These are phyloP conservation scores for Listronotus bonariensis DNA, from an alignment of 1,140 invertebrate genomes.

Conservation along the genomic window DNA sequence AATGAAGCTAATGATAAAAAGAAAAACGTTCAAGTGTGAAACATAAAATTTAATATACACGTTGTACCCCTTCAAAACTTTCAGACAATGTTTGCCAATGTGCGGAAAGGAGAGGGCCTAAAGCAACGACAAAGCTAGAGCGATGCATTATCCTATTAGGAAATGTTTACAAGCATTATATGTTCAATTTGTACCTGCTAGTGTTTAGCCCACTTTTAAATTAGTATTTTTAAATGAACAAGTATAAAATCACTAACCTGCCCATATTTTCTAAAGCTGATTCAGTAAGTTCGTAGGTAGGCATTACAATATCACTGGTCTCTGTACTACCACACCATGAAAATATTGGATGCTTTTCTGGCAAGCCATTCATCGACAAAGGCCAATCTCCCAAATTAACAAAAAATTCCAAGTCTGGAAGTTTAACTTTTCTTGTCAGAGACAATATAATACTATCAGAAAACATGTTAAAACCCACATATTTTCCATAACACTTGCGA, in stretches of 20 bases:
- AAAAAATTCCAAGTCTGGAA: constrained; percentile 91
- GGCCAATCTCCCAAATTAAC: constrained; percentile 97
- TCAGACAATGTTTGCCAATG: too few species aligned
- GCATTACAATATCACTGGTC: constrained; percentile 88
- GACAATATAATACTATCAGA: constrained; percentile 87
- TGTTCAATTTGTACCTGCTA: too few species aligned
- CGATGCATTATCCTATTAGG: too few species aligned
- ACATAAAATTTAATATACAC: too few species aligned
- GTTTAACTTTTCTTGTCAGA: constrained; percentile 75
- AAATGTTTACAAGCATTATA: too few species aligned
- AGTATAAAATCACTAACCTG: constrained; percentile 61
- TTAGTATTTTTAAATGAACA: too few species aligned
- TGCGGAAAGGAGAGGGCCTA: too few species aligned
- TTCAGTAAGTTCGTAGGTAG: constrained; percentile 94
- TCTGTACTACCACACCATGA: constrained; percentile 94
- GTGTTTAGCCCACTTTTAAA: too few species aligned
- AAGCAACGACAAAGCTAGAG: too few species aligned
- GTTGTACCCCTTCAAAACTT: too few species aligned
- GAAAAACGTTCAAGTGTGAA: too few species aligned
- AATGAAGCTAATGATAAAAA: too few species aligned
- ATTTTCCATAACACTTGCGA: constrained; percentile 88
- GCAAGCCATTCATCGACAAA: constrained; percentile 62
- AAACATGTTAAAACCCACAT: constrained; percentile 97
- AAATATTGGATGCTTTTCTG: constrained; percentile 79
- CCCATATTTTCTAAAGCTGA: constrained; percentile 90